Base-by-base conservation (phyloP, 2,888 invertebrate genomes). In the Callinectes sapidus region DNA sequence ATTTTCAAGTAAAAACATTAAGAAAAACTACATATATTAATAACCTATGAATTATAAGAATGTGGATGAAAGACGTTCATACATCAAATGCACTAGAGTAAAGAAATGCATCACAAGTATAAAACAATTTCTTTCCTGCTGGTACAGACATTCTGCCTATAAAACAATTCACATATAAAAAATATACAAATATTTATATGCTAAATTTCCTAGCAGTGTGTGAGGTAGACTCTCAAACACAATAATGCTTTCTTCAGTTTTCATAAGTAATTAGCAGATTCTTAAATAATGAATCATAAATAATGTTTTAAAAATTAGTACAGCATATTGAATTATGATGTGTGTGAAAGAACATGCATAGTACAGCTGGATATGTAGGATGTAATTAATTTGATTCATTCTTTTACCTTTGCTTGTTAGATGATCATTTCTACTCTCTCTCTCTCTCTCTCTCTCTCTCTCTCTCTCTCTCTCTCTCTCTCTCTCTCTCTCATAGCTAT, bases 171-270 rank as follows among this genome's bases (percentile, higher is more conserved):
- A 81, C 18, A 81, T 81, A 81, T 81, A 81, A 81, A 81, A 81
- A 81, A 81, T 81, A 81, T 81, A 81, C 35, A 81, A 77, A 18
- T 81, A 81, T 81, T 81, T 81, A 35, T 81, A 81, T 81, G 35
- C 81, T 81, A 81, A 81, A 81, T 81, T 81, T 81, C 81, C 81
- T 81, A 81, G 81, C 81, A 35, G 81, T 81, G 81, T 35, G 81
- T 81, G 81, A 81, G 81, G 81, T 81, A 81, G 81, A 81, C 81
- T 81, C 81, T 35, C 81, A 81, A 81, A 81, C 81, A 81, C 81
- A 81, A 81, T 35, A 81, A 81, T 81, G 35, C 81, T 81, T 81
- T 81, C 35, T 81, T 81, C 81, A 81, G 35, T 16, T 81, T 81
- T 81, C 81, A 81, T 14, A 81, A 32, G 35, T 16, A 71, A n/a